A percentile compares a stretch with the other conserved stretches of the same genome.
phyloP scores from a whole-genome alignment of 2,797 vertebrate species.

The Microctenopoma stevenorrisi region DNA sequence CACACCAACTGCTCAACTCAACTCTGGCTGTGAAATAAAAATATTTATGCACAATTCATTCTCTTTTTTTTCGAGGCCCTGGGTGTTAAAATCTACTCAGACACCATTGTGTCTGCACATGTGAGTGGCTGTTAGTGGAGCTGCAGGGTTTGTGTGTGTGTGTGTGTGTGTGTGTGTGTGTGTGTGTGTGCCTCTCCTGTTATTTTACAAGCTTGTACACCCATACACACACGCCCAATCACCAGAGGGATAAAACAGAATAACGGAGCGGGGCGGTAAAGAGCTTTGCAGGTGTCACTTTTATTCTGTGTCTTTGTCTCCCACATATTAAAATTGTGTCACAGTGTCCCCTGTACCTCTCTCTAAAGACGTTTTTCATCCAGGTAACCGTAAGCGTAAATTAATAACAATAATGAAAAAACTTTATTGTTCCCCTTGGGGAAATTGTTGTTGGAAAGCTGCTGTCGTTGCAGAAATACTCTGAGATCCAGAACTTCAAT shows the following conservation, averaged over 20 bases:
- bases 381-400: background rate
- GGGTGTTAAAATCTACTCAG: slow-evolving; percentile 67
- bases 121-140: slow-evolving; percentile 13
- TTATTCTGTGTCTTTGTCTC: slow-evolving; percentile 31
- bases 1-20: slow-evolving; percentile 39
- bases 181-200: slow-evolving; percentile 12
- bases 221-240: slow-evolving; percentile 52
- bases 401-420: too few species aligned
- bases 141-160: slow-evolving; percentile 10
- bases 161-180: slow-evolving; percentile 20
- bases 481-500: too few species aligned
- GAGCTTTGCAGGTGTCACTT: slow-evolving; percentile 43
- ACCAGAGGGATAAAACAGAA: slow-evolving; percentile 60
- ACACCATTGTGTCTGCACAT: slow-evolving; percentile 65
- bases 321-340: slow-evolving; percentile 11
- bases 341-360: slow-evolving; percentile 4
- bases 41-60: slow-evolving; percentile 71
- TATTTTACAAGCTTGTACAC: slow-evolving; percentile 52
- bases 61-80: slow-evolving; percentile 57
- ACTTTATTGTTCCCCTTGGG: too few species aligned
- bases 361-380: background rate
- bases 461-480: too few species aligned
- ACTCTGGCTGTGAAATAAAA: slow-evolving; percentile 58
- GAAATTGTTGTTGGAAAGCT: too few species aligned
- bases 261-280: slow-evolving; percentile 31